Evolutionary conservation across 2,113 vertebrate genomes (phyloP), one percentile per base, ranked within the genome.

Genomic region (Oreotrochilus melanogaster): DNA sequence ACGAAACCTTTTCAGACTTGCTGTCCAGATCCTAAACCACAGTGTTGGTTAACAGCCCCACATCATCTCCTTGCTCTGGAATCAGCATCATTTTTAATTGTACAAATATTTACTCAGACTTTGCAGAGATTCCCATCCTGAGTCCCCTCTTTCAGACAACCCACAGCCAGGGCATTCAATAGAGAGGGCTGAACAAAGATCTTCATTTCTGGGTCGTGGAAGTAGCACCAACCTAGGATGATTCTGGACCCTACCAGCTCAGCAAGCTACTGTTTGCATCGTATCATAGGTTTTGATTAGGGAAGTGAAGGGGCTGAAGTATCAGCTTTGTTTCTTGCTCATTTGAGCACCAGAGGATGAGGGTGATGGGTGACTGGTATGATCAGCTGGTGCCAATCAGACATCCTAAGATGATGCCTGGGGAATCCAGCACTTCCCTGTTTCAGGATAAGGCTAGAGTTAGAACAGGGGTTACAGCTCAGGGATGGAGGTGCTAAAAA

Each of bases 361-460:
- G 35, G 61, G 33, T 57, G 48, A 69, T 37, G 35, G 35, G 35
- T 37, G 35, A 37, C 35, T 37, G 35, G 35, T 37, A 37, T 37
- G 35, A 37, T 37, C 56, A 93, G 64, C 54, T 80, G 72, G 17
- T 80, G 69, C 30, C 72, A 50, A 89, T 89, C 84, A 47, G 7
- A 56, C 22, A 21, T 14, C 25, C 60, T 69, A 81, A 69, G 56
- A 65, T 7, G 61, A 88, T 80, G 73, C 47, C 81, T 78, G 81
- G 35, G 54, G 37, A 93, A 80, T 56, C 72, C 42, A 5, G 86
- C 88, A 87, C 73, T 80, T 92, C 87, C 88, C 73, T 73, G 85
- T 95, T 95, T 92, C 30, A 62, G 31, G 10, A 18, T 47, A 84
- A 83, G 53, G 56, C 51, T 85, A 18, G 71, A 80, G 22, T 1